phyloP scores from a whole-genome alignment of 2,797 vertebrate genomes.

The Bradypus variegatus region DNA sequence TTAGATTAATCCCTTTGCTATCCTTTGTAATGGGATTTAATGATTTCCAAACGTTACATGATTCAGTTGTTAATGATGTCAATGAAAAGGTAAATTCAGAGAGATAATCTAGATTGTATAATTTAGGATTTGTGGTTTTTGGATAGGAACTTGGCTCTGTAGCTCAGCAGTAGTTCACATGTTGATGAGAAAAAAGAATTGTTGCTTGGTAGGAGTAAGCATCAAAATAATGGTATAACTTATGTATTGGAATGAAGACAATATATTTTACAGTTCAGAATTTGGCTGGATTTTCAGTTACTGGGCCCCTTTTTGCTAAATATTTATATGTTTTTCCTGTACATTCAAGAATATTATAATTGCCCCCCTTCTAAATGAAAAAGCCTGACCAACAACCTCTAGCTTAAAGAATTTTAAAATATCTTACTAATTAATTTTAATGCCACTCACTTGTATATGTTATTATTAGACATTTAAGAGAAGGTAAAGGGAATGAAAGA shows the following conservation, averaged over 20 bases:
- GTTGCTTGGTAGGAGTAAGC: background rate
- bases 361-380: background rate
- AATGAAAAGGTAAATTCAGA: constrained; percentile 4
- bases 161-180: background rate
- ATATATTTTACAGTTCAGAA: background rate
- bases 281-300: background rate
- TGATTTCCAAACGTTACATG: background rate
- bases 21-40: background rate
- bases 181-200: background rate
- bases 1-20: background rate
- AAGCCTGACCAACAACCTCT: background rate
- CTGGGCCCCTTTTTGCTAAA: background rate
- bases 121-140: background rate
- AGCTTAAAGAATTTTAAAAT: background rate
- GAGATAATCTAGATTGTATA: background rate
- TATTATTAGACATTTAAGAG: background rate
- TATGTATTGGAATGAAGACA: background rate
- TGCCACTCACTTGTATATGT: background rate
- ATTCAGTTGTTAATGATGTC: background rate
- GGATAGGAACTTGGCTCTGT: background rate
- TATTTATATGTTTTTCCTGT: background rate
- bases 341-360: background rate
- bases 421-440: constrained; percentile 6
- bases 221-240: background rate
- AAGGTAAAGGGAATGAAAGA: background rate